Evolutionary conservation across 2,797 vertebrate genomes (phyloP), one percentile per base, ranked within the genome.

Genomic region (Gymnoscopelus braueri): DNA sequence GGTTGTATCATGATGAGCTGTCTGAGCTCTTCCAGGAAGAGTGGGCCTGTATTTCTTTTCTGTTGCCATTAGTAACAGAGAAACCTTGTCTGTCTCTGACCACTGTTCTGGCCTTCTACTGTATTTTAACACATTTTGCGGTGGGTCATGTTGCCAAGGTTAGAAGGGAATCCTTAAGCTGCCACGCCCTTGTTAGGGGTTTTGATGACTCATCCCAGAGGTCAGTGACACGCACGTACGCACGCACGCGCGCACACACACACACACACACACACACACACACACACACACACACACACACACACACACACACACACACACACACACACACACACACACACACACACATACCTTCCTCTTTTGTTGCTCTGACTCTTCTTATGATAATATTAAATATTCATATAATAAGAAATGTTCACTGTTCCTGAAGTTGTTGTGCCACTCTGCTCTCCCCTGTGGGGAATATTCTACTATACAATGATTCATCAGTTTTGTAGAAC

Each of bases 141-240:
- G 47, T 80, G 80, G 48, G 77, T 83, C 85, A 73, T 3, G 75
- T 89, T 85, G 11, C 84, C 26, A 78, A 76, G 80, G 87, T 75
- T 72, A 75, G 85, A 44, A 8, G 51, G 48, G 59, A 69, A 82
- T 83, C 79, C 77, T 72, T 65, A 58, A 23, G 60, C 3, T 5
- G 53, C 86, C 87, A 59, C 85, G 6, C 87, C 90, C 84, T 62
- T 39, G 26, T 71, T 14, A 9, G 50, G 57, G 65, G 23, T 67
- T 81, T 15, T 62, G 75, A 80, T 90, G 87, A 89, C 3, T 89
- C 88, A 90, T 8, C 60, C 72, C 78, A 64, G 74, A 3, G 62
- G 67, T 71, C 72, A 57, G 9, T 35, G 56, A 19, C 52, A 65
- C 63, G 29, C 64, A 49, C 48, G 44, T 4, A 14, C 53, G 24